Evolutionary conservation across 2,113 vertebrate genomes (phyloP), one percentile per base, ranked within the genome.

Genomic region (Oceanodroma tethys): DNA sequence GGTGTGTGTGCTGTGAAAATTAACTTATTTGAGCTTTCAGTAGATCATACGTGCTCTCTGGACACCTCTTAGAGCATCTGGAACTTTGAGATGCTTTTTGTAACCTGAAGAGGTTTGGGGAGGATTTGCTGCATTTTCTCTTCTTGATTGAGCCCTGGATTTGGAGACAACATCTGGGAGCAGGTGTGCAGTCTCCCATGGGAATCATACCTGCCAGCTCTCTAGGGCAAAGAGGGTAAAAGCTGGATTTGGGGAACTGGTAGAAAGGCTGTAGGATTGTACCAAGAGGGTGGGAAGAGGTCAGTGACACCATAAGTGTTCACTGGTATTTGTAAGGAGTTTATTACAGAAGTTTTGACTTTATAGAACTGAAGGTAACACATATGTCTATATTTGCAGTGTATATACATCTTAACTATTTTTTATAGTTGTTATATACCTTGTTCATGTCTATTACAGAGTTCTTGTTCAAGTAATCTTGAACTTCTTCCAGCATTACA

Each of bases 261-360:
- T 72, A 29, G 32, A 60, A 72, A 67, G 60, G 52, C 42, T 45
- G 30, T 30, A 27, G 10, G 68, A 29, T 55, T 55, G 11, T 38
- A 50, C 25, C 32, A 30, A 59, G 48, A 63, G 14, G 10, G 16
- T 59, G 56, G n/a, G 23, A 34, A 65, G 68, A 53, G 40, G 7
- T n/a, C 20, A 16, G 9, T 23, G 38, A n/a, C 17, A 15, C 17
- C 3, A 0, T 21, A 40, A 63, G 53, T 8, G 4, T 20, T 34
- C 10, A 1, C 43, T 75, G 13, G 6, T 72, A 11, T 8, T 66
- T 66, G 23, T 53, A 40, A 76, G 30, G 63, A 55, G 17, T 76
- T 81, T 70, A 9, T 36, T 42, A 36, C 14, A 26, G 59, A 43
- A 27, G 22, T 59, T 63, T 84, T 47, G 34, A 19, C 36, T 73